Conservation (phyloP, 2,888 invertebrate genomes). For the Trissoscelio sp. region DNA sequence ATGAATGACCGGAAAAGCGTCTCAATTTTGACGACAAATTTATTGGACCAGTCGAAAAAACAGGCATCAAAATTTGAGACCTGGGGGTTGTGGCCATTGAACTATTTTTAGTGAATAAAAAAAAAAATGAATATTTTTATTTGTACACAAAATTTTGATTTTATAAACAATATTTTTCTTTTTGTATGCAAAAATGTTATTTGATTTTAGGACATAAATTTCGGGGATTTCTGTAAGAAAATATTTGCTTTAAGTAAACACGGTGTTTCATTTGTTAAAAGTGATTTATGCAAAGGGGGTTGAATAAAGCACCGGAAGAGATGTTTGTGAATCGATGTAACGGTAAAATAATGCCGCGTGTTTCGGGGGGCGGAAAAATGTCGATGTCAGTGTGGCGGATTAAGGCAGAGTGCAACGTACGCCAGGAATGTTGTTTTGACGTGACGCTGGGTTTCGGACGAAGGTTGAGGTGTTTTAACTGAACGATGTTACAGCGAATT, state of each 20-base stretch:
- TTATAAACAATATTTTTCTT: too few species aligned
- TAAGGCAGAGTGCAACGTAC: slow-evolving; percentile 59
- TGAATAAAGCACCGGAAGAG: slow-evolving; percentile 42
- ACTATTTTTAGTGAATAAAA: background rate
- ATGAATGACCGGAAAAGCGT: slow-evolving; percentile 45
- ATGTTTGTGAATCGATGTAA: slow-evolving; percentile 29
- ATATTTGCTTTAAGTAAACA: background rate
- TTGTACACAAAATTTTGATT: too few species aligned
- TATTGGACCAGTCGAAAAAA: slow-evolving; percentile 22
- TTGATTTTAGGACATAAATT: too few species aligned
- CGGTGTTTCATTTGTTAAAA: background rate
- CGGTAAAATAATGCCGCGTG: slow-evolving; percentile 45
- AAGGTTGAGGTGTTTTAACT: slow-evolving; percentile 13
- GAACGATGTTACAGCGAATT: slow-evolving; percentile 6
- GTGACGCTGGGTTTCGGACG: slow-evolving; percentile 40
- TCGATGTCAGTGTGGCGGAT: slow-evolving; percentile 50
- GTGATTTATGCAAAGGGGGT: slow-evolving; percentile 6
- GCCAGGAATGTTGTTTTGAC: slow-evolving; percentile 60
- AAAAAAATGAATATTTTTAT: background rate
- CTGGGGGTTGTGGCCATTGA: background rate
- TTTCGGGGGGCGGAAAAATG: slow-evolving; percentile 53
- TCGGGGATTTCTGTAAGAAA: too few species aligned
- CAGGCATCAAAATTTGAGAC: slow-evolving; percentile 28
- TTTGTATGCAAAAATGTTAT: too few species aligned
- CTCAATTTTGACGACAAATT: slow-evolving; percentile 46